These are phyloP conservation scores for Intellagama lesueurii DNA, from an alignment of 2,797 vertebrate genomes.

Conservation along the genomic window DNA sequence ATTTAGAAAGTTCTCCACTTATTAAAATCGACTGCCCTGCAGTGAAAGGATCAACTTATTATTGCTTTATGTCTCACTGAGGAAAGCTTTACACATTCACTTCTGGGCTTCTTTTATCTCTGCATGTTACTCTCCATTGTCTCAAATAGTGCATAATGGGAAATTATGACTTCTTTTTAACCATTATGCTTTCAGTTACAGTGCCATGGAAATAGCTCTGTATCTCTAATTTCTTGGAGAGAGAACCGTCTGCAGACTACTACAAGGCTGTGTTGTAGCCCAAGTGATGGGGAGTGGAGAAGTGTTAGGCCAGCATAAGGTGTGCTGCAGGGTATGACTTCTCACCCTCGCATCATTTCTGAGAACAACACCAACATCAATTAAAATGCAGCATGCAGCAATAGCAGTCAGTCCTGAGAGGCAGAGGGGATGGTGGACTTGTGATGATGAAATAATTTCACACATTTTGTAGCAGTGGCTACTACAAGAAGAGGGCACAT, in stretches of 20 bases:
- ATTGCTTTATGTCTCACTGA: neutral
- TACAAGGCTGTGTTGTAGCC: neutral
- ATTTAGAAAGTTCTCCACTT: constrained; percentile 21
- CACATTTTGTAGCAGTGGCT: neutral
- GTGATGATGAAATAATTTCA: neutral
- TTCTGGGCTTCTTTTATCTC: constrained; percentile 14
- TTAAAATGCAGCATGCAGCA: neutral
- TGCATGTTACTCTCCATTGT: neutral
- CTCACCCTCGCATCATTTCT: neutral
- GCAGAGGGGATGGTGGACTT: no score
- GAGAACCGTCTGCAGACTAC: no score
- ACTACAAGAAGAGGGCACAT: neutral
- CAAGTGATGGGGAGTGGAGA: neutral
- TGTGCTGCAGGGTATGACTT: neutral
- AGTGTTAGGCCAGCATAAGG: neutral
- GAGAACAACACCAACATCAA: neutral
- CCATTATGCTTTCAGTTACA: neutral
- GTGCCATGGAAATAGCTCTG: neutral
- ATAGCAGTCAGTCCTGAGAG: neutral
- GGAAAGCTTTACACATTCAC: constrained; percentile 3
- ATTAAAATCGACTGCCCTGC: neutral
- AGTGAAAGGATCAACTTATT: rapidly evolving
- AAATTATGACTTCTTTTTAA: neutral
- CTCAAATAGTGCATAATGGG: neutral
- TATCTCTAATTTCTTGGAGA: neutral